Evolutionary conservation across 1,140 invertebrate genomes (phyloP).

Genomic region (Mercenaria mercenaria): DNA sequence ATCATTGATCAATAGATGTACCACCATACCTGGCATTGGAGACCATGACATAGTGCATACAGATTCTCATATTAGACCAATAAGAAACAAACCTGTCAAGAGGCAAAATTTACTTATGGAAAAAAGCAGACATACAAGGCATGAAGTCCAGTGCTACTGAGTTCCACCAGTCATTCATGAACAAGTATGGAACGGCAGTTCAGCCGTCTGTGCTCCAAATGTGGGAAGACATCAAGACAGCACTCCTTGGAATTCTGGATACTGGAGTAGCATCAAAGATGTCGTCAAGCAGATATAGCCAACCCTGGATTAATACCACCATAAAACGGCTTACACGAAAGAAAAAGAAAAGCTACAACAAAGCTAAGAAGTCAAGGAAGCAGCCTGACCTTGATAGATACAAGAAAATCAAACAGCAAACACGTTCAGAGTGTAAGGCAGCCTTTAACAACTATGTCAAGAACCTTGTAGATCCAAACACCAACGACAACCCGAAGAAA

Average conservation of each 20-base stretch:
- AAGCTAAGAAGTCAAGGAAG: background rate
- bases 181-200: no score
- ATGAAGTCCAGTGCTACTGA: no score
- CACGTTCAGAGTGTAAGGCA: no score
- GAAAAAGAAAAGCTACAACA: background rate
- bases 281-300: background rate
- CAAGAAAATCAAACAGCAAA: background rate
- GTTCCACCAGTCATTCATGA: no score
- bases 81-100: no score
- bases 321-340: background rate
- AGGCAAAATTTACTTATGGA: no score
- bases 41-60: no score
- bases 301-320: background rate
- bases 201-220: no score
- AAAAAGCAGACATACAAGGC: no score
- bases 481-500: background rate
- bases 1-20: no score
- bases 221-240: background rate
- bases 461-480: background rate
- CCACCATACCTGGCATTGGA: no score
- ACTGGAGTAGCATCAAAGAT: background rate
- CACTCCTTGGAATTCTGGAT: background rate
- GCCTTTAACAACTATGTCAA: background rate
- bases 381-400: background rate
- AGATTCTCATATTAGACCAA: no score